These are phyloP conservation scores for Uria aalge DNA, from an alignment of 2,113 vertebrate genomes.

Conservation along the genomic window DNA sequence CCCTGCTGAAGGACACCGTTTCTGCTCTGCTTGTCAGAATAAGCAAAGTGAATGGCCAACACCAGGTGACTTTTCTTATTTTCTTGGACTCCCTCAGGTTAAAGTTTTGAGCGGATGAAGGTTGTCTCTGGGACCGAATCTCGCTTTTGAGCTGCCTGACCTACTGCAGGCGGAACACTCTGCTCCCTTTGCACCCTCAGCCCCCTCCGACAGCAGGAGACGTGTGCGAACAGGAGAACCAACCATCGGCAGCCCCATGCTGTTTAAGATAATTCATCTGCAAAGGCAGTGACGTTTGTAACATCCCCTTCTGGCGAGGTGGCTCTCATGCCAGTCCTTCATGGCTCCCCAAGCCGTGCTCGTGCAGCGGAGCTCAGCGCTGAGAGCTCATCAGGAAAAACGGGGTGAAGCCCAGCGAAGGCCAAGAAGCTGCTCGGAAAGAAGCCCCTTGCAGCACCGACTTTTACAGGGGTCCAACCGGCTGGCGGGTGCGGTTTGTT, in stretches of 20 bases:
- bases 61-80: not conserved
- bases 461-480: not conserved
- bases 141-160: not conserved
- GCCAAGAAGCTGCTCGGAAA: not conserved
- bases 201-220: not conserved
- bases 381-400: not conserved
- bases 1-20: not conserved
- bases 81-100: not conserved
- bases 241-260: not conserved
- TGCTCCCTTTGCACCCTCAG: not conserved
- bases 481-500: not conserved
- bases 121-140: not conserved
- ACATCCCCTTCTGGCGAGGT: not conserved
- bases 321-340: not conserved
- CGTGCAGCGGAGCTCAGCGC: not conserved
- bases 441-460: not conserved
- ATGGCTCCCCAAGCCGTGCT: not conserved
- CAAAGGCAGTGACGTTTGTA: not conserved
- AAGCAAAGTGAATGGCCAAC: not conserved
- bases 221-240: fast-evolving
- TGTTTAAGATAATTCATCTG: not conserved
- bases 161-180: not conserved
- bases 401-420: not conserved
- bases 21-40: not conserved
- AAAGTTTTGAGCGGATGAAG: not conserved